Conservation (phyloP, 2,797 vertebrate species). For the Etheostoma nigrum region DNA sequence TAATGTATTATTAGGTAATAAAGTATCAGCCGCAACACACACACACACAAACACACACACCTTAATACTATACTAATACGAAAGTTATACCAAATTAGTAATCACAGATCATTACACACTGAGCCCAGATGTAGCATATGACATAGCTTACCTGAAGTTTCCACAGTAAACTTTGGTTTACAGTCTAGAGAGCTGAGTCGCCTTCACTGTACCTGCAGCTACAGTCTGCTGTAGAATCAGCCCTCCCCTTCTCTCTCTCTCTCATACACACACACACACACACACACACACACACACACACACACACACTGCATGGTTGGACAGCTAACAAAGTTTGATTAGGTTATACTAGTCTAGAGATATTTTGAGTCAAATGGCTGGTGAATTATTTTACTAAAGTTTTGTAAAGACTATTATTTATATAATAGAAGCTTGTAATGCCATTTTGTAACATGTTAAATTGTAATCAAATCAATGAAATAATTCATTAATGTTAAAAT, state of each 20-base stretch:
- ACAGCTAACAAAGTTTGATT: constrained; percentile 14
- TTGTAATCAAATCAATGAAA: no score
- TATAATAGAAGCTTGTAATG: not conserved
- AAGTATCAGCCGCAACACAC: not conserved
- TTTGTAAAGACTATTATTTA: no score
- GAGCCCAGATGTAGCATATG: not conserved
- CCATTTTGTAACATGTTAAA: not conserved
- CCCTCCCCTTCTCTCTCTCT: constrained; percentile 37
- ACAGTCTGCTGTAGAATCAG: constrained; percentile 29
- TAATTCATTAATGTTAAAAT: not conserved
- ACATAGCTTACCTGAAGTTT: constrained; percentile 44
- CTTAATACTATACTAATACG: not conserved
- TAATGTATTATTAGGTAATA: not conserved
- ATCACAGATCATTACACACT: not conserved
- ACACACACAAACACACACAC: not conserved
- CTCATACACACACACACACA: constrained; percentile 27
- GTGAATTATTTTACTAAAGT: not conserved
- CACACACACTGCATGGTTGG: constrained; percentile 1
- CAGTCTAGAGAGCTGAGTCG: constrained; percentile 14
- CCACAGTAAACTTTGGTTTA: constrained; percentile 37
- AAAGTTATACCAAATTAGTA: not conserved
- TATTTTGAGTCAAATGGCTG: not conserved
- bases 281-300: not conserved
- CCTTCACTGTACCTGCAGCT: constrained; percentile 37
- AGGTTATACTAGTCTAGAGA: not conserved